Evolutionary conservation across 1,140 invertebrate species (phyloP).

Genomic region (Cotesia chilonis): DNA sequence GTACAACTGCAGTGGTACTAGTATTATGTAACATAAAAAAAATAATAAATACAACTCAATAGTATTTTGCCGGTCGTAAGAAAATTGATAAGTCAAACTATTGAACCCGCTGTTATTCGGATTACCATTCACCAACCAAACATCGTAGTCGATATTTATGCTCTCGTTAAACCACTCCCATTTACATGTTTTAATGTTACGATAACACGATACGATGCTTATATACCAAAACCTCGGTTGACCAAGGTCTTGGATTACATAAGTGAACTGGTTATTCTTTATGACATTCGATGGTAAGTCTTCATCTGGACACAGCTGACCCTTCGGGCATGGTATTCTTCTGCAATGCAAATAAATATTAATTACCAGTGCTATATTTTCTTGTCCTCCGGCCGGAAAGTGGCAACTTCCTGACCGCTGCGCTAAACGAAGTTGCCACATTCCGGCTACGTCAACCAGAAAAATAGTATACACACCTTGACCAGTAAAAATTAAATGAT

Average conservation of each 20-base stretch:
- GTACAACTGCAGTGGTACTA: constrained; percentile 90
- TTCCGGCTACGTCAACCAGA: neutral
- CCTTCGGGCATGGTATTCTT: constrained; percentile 83
- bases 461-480: neutral
- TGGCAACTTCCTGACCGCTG: neutral
- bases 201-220: constrained; percentile 90
- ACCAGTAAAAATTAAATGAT: neutral
- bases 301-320: constrained; percentile 86
- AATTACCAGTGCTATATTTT: neutral
- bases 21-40: constrained; percentile 85
- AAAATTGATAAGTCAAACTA: constrained; percentile 93
- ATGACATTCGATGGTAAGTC: constrained; percentile 86
- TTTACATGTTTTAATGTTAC: constrained; percentile 79
- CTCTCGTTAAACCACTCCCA: constrained; percentile 79
- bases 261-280: constrained; percentile 90
- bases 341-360: constrained; percentile 55
- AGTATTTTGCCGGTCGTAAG: constrained; percentile 94
- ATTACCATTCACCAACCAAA: constrained; percentile 96
- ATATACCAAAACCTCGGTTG: constrained; percentile 97
- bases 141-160: constrained; percentile 82
- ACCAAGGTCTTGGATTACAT: constrained; percentile 85
- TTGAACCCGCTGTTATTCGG: constrained; percentile 85
- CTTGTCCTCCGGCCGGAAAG: neutral
- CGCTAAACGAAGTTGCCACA: no score
- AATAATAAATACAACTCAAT: constrained; percentile 92